Evolutionary conservation across 2,113 vertebrate species (phyloP), one percentile per base, ranked within the genome.

Genomic region (Pelodiscus sinensis): DNA sequence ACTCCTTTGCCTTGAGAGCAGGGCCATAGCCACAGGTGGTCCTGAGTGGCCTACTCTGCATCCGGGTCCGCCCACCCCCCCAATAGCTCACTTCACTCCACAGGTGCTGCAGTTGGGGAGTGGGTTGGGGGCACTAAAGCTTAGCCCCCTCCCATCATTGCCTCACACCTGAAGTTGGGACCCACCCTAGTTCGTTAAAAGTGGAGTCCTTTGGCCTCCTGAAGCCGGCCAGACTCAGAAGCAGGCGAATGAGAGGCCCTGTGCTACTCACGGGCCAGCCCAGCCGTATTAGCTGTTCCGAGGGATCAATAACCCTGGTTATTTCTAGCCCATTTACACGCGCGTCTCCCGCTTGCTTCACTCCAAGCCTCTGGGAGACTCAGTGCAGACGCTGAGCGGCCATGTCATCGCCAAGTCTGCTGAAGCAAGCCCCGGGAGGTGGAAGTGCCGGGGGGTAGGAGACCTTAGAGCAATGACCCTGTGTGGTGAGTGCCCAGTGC

Each of bases 161-260:
- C 44, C 44, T 6, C 44, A 44, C 44, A 44, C 44, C 44, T 44
- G 44, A 44, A 44, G 44, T 44, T 6, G 44, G 44, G 44, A 6
- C 44, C 44, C 44, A 44, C 44, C 44, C 44, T 44, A 44, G 73
- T 25, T 35, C 80, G 62, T 86, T 83, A 86, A 86, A 71, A 35
- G n/a, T n/a, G 4, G 21, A 79, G 79, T 60, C 79, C 79, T n/a
- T n/a, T 58, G 1, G 79, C 71, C n/a, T 12, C 29, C 0, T 31
- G 44, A 38, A 82, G 4, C 21, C 38, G 9, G 79, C 79, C 25
- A 9, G 79, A 73, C 54, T 79, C 35, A 3, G 79, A 54, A 8
- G 54, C 8, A 2, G 31, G 58, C 0, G 1, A 18, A 51, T 5
- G 9, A 10, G 3, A 0, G 8, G 4, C 10, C 25, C 9, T 1